Evolutionary conservation across 2,888 invertebrate species (phyloP), one percentile per base, ranked within the genome.

Genomic region (Calliscelio sp.): DNA sequence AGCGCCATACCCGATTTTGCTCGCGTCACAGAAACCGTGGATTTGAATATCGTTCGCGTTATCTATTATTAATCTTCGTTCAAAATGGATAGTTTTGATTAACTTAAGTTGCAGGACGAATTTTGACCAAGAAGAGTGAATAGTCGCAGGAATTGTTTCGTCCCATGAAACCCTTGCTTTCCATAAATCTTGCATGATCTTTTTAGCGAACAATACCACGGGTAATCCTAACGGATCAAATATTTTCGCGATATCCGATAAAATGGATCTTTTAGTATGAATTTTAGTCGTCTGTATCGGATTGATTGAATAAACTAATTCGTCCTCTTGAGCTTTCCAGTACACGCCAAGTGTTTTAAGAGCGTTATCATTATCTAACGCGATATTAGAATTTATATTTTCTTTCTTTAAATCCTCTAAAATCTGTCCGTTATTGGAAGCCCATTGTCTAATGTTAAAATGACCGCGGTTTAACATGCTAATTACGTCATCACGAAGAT

Each of bases 161-260:
- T 44, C 44, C 44, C 44, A 44, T 10, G 10, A 4, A 4, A 44
- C 11, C 14, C 14, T 44, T 4, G 4, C 6, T 44, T 44, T 7
- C 11, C 16, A 44, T 44, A 44, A 4, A 16, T 16, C 14, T 44
- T 44, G 44, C 44, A 44, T 44, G 11, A 44, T 44, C 5, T 10
- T 44, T 44, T 44, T 44, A 10, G 44, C 44, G 44, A 44, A 44
- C 5, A 44, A 44, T 44, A n/a, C 11, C n/a, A 44, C 44, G 44
- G 14, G 11, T 16, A 44, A 44, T 44, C 44, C 44, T n/a, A 44
- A 16, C 6, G 44, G 44, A 44, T n/a, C 44, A 44, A 44, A 44
- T 6, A 44, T 44, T 44, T 44, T 44, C 14, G 44, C 44, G 6
- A 44, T 44, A 10, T 16, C 44, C 4, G 44, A 44, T 44, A 44